phyloP scores from a whole-genome alignment of 2,888 invertebrate species.

The Nebria salina region DNA sequence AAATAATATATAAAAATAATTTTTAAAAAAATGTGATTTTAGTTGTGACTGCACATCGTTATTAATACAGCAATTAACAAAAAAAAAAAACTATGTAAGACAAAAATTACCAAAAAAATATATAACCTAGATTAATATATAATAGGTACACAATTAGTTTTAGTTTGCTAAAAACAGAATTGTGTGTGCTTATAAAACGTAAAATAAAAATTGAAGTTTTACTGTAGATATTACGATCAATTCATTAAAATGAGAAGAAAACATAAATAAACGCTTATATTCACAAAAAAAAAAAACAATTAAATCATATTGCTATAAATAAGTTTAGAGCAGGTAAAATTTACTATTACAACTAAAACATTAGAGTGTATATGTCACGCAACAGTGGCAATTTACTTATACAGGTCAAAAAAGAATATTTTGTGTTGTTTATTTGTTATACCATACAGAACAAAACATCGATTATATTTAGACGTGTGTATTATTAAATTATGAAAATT shows the following conservation, averaged over 20 bases:
- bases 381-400: not conserved
- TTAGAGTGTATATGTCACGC: slow-evolving; percentile 48
- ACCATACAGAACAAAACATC: slow-evolving; percentile 31
- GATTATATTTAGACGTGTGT: slow-evolving; percentile 42
- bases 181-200: slow-evolving; percentile 30
- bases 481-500: slow-evolving; percentile 33
- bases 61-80: slow-evolving; percentile 41
- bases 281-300: slow-evolving; percentile 30
- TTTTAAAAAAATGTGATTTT: slow-evolving; percentile 38
- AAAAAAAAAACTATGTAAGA: slow-evolving; percentile 30
- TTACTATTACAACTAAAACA: slow-evolving; percentile 9
- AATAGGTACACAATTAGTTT: slow-evolving; percentile 39
- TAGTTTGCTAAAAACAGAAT: slow-evolving; percentile 43
- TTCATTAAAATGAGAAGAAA: slow-evolving; percentile 12
- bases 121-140: slow-evolving; percentile 12
- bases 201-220: slow-evolving; percentile 34
- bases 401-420: not conserved
- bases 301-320: slow-evolving; percentile 37
- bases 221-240: slow-evolving; percentile 33
- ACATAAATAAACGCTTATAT: slow-evolving; percentile 43
- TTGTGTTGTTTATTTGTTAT: not conserved
- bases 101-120: slow-evolving; percentile 25
- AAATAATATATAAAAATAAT: not conserved
- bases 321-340: slow-evolving; percentile 11
- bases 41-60: slow-evolving; percentile 43